Base-by-base conservation (phyloP, 2,888 invertebrate genomes). In the Torymus texanus region DNA sequence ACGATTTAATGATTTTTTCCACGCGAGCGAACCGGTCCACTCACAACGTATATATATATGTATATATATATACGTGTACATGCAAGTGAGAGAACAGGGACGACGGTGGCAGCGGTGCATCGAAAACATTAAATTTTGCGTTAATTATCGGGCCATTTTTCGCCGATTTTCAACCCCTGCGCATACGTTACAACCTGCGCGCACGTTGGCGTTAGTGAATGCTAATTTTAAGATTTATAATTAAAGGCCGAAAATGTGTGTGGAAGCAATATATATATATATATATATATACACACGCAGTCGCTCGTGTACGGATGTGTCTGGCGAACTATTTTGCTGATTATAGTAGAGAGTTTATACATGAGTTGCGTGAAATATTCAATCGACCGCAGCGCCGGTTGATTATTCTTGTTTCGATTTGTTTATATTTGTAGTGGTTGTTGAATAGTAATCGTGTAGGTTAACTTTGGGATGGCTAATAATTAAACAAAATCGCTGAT, bases 1-100 rank as follows among this genome's bases (percentile, higher is more conserved):
- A 72, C 81, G 82, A 82, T 70, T 83, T 83, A 83, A 83, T 79
- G 79, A 83, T 82, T 84, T 84, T 82, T 82, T 80, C 74, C 74
- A 70, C 50, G 66, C 78, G 77, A 78, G 53, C 63, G 66, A 78
- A 77, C 80, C 75, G 74, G 74, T 77, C 70, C 13, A 10, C 50
- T 58, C 51, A 1, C 5, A 14, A 8, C 41, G 70, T 55, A 21
- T 21, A 12, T 24, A 8, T 72, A n/a, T 24, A 12, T 53, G 24
- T 62, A n/a, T 12, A 62, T 12, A 24, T 62, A 11, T 51, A 0
- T 61, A 61, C 41, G 41, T 41, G n/a, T 3, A 50, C 8, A 41
- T 8, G 41, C 41, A 18, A 13, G 50, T 8, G 67, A 8, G 21
- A 21, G 21, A 21, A 21, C 21, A 21, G n/a, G 10, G 3, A 50